phyloP scores from a whole-genome alignment of 35 echinoderm and acorn worm genomes.

The Apostichopus parvimensis region DNA sequence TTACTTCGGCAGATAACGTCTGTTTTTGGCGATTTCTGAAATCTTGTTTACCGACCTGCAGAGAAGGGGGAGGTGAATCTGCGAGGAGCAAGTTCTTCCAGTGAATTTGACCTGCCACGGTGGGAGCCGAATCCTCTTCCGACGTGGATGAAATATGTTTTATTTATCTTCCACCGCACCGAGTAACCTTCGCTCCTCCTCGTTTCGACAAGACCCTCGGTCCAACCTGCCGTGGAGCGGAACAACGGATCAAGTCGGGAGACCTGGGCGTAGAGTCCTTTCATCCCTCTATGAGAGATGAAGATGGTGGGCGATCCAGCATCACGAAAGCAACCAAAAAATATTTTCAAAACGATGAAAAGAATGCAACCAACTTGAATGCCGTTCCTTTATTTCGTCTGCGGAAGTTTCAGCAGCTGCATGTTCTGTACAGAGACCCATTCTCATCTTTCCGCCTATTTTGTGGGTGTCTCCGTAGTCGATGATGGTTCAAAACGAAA shows the following conservation, averaged over 20 bases:
- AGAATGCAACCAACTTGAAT: too few species aligned
- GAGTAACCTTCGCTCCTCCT: not conserved
- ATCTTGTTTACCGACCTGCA: not conserved
- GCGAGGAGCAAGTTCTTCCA: not conserved
- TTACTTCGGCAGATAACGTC: not conserved
- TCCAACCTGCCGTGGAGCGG: not conserved
- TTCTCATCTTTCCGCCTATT: not conserved
- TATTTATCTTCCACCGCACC: not conserved
- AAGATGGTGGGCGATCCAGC: not conserved
- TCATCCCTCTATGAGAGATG: not conserved
- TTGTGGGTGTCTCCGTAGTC: not conserved
- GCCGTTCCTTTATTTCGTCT: too few species aligned
- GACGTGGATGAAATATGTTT: not conserved
- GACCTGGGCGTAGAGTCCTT: not conserved
- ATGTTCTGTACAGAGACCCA: not conserved
- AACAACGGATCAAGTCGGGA: not conserved
- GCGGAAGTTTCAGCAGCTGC: not conserved
- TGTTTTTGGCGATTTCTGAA: conserved; percentile 24
- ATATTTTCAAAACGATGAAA: too few species aligned
- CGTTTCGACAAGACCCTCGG: not conserved
- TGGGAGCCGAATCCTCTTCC: not conserved
- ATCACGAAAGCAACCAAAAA: not conserved
- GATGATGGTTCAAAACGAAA: not conserved
- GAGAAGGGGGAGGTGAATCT: not conserved
- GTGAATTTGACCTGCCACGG: not conserved